A percentile compares a stretch with the other conserved stretches of the same genome.
These are phyloP conservation scores for Zeus faber DNA, from an alignment of 2,113 vertebrate species.

Conservation along the genomic window DNA sequence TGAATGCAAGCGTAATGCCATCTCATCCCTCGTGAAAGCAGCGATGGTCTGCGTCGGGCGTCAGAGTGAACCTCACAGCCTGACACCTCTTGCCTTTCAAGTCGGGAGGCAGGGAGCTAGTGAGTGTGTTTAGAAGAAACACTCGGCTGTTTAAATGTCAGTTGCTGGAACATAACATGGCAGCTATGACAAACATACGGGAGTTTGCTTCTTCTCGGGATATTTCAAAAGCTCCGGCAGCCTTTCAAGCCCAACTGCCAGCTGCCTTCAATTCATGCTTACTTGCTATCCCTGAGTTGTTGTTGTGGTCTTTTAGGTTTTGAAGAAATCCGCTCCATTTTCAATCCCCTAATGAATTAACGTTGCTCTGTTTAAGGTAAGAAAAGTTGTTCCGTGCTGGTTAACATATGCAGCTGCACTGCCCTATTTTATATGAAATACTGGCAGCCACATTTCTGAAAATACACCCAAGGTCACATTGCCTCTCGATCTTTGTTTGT, in stretches of 20 bases:
- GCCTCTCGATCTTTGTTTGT: background rate
- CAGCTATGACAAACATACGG: background rate
- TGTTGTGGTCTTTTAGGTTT: background rate
- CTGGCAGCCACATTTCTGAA: slow-evolving; percentile 12
- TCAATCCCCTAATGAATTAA: background rate
- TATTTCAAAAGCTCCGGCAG: no score
- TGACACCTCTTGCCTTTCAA: background rate
- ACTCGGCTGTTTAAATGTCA: background rate
- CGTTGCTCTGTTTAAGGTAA: background rate
- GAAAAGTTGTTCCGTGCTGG: background rate
- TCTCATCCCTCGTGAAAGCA: background rate
- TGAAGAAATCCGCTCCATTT: background rate
- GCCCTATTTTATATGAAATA: slow-evolving; percentile 24
- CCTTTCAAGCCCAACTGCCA: no score
- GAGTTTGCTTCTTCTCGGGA: background rate
- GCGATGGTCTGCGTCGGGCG: background rate
- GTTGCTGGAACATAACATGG: background rate
- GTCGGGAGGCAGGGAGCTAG: slow-evolving; percentile 1
- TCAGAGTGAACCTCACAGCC: background rate
- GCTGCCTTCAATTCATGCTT: background rate
- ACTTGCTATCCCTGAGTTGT: background rate
- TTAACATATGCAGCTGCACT: slow-evolving; percentile 13
- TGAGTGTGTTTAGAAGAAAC: background rate
- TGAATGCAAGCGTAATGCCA: no score
- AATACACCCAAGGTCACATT: slow-evolving; percentile 11